Percentiles rank a stretch among this genome's conserved stretches.
Evolutionary conservation across 2,888 invertebrate genomes (phyloP).

Genomic region (Cheiracanthium punctorium): DNA sequence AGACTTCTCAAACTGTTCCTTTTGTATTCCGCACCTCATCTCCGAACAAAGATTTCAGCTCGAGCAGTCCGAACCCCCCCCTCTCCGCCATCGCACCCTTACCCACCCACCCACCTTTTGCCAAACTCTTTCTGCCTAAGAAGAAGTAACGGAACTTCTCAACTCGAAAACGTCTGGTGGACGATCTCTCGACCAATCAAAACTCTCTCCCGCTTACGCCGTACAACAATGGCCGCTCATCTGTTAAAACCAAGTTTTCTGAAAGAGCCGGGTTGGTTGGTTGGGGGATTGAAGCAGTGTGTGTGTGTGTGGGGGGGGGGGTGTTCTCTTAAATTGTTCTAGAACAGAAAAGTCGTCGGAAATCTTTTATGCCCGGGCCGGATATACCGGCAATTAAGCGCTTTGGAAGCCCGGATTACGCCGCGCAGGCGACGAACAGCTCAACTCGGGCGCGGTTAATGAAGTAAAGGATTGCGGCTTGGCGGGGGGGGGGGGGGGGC

Average conservation of each 20-base stretch:
- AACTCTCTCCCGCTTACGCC: background rate
- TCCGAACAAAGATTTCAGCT: background rate
- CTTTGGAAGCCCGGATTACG: slow-evolving; percentile 53
- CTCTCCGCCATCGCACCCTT: background rate
- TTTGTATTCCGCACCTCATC: background rate
- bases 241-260: slow-evolving; percentile 64
- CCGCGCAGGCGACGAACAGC: slow-evolving; percentile 13
- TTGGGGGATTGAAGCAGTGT: too few relatives aligned
- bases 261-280: too few relatives aligned
- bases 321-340: slow-evolving; percentile 8
- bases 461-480: slow-evolving; percentile 28
- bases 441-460: slow-evolving; percentile 35
- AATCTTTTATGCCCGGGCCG: slow-evolving; percentile 58
- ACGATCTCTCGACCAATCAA: background rate
- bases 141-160: background rate
- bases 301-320: too few relatives aligned
- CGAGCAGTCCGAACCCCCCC: too few relatives aligned
- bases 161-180: background rate
- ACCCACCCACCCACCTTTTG: too few relatives aligned
- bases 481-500: background rate
- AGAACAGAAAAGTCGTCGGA: slow-evolving; percentile 31
- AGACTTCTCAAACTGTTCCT: background rate
- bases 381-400: slow-evolving; percentile 64
- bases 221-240: slow-evolving; percentile 48
- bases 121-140: too few relatives aligned